A percentile compares a stretch with the other conserved stretches of the same genome.
These are phyloP conservation scores for Torymus tubicola DNA, from an alignment of 2,888 invertebrate genomes.

Conservation along the genomic window DNA sequence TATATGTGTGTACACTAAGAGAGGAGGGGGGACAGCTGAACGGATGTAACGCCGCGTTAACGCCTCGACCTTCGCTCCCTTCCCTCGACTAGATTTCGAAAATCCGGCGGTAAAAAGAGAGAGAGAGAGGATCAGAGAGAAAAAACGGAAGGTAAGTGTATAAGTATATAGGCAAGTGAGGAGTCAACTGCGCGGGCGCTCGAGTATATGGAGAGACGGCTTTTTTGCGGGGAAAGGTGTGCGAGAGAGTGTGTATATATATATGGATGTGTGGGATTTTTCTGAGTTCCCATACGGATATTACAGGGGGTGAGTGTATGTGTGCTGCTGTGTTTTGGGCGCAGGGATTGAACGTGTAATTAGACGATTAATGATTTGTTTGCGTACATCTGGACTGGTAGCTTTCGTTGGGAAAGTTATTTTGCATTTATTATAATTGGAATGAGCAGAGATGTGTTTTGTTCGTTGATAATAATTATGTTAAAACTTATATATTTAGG, in stretches of 20 bases:
- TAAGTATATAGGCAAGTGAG: neutral
- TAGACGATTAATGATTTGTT: slow-evolving; percentile 1
- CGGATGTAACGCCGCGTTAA: slow-evolving; percentile 58
- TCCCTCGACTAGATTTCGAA: slow-evolving; percentile 17
- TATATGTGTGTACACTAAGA: neutral
- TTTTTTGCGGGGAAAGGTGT: slow-evolving; percentile 3
- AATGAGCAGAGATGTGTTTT: too few relatives aligned
- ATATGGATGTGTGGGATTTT: slow-evolving; percentile 5
- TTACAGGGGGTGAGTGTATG: neutral
- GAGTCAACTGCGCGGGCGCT: slow-evolving; percentile 15
- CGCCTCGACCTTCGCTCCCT: slow-evolving; percentile 7
- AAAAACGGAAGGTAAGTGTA: too few relatives aligned
- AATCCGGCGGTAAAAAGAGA: slow-evolving; percentile 29
- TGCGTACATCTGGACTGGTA: neutral
- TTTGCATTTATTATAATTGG: too few relatives aligned
- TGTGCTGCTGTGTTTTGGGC: neutral
- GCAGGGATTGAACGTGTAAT: neutral
- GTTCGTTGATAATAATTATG: too few relatives aligned
- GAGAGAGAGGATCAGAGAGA: too few relatives aligned
- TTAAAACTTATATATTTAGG: too few relatives aligned
- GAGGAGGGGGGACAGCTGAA: slow-evolving; percentile 64
- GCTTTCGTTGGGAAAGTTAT: too few relatives aligned
- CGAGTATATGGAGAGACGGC: neutral
- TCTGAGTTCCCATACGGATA: neutral
- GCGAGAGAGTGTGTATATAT: too few relatives aligned